Base-by-base conservation (phyloP, 1,140 invertebrate genomes). In the Megalopta genalis region DNA sequence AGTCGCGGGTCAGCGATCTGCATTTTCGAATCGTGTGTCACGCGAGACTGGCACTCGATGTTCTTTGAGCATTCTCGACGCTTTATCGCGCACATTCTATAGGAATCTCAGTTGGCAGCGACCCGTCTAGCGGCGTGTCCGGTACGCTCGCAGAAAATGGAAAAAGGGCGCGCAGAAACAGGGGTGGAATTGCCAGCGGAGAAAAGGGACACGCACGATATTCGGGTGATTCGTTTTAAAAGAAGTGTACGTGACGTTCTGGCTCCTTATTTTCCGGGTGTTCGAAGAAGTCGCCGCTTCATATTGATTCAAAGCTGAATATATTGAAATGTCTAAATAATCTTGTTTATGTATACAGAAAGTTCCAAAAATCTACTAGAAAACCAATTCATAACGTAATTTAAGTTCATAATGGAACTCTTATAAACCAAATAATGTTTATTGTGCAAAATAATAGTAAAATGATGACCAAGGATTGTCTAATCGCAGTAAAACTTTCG, bases 141-240 rank as follows among this genome's bases (percentile, higher is more conserved):
- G 60, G 60, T 21, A 10, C 64, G 42, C 3, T 14, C 49, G 27
- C 16, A 37, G 18, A 57, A 8, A 25, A 14, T 52, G 18, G 25
- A 5, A 18, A 57, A 23, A 39, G 1, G 25, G 9, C 14, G 5
- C 23, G 21, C 9, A 25, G 25, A 39, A 39, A 32, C 42, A 10
- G 16, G 49, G 2, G 16, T n/a, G 39, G 14, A 42, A 25, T 10
- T 7, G n/a, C 27, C 0, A 18, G 0, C 12, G n/a, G 39, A 39
- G 52, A 39, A 63, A 9, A 9, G 25, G 21, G 9, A 14, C 16
- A 46, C 74, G 23, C 39, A 65, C 39, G 76, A 54, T 52, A 46
- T 63, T 78, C 46, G 46, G 68, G 46, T 52, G 69, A 77, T 70
- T 70, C 60, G 62, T 72, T 78, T 46, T 42, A 49, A 74, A 79